Evolutionary conservation across 2,888 invertebrate species (phyloP).

Genomic region (Heliconius cydno): DNA sequence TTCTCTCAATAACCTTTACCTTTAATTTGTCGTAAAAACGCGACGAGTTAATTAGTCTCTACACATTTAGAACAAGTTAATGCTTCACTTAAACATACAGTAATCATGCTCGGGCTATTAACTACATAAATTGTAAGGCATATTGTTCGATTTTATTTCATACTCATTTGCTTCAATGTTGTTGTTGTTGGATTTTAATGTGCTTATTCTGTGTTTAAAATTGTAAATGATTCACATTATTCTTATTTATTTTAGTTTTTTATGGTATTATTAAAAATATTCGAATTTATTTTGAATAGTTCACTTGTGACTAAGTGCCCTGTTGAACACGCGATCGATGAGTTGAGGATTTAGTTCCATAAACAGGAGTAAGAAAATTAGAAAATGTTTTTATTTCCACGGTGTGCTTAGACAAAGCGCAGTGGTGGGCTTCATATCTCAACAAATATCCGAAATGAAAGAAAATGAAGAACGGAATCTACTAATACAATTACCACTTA

Average conservation of each 20-base stretch:
- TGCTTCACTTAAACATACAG: constrained; percentile 51
- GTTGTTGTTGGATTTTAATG: constrained; percentile 45
- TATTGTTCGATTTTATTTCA: constrained; percentile 58
- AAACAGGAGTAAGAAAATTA: neutral
- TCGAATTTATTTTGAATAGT: neutral
- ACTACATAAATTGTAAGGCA: constrained; percentile 58
- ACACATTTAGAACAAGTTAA: constrained; percentile 54
- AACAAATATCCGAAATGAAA: neutral
- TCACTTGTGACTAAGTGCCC: neutral
- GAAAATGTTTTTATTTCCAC: neutral
- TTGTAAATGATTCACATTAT: constrained; percentile 28
- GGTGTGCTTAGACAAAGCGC: no score
- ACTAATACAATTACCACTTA: neutral
- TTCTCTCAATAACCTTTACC: constrained; percentile 29
- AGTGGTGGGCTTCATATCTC: neutral
- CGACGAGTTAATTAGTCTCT: constrained; percentile 53
- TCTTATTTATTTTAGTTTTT: neutral
- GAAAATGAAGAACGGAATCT: neutral
- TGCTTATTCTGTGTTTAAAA: constrained; percentile 32
- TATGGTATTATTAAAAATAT: neutral
- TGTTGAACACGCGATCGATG: no score
- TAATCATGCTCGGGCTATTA: constrained; percentile 52
- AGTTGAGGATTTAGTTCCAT: neutral
- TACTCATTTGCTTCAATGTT: constrained; percentile 54
- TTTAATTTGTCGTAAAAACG: constrained; percentile 50